Evolutionary conservation across 2,888 invertebrate species (phyloP).

Genomic region (Apamea sordens): DNA sequence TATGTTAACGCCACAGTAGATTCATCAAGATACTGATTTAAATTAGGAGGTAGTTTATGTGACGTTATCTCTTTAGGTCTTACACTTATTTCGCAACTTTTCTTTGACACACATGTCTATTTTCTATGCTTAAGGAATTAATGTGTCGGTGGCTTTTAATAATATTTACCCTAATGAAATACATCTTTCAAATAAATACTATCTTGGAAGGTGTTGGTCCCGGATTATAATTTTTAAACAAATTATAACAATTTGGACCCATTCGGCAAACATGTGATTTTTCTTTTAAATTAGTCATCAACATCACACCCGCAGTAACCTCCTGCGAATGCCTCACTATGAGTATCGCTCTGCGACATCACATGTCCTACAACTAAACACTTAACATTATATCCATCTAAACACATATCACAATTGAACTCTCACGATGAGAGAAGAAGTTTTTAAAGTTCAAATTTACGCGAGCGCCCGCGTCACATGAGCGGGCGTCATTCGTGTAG

Average conservation of each 20-base stretch:
- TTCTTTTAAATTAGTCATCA: conserved; percentile 81
- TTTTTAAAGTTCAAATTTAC: conserved; percentile 86
- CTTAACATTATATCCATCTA: conserved; percentile 86
- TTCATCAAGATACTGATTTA: conserved; percentile 85
- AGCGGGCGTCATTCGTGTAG: conserved; percentile 92
- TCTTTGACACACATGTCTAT: conserved; percentile 86
- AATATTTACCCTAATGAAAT: conserved; percentile 89
- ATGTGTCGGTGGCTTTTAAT: conserved; percentile 91
- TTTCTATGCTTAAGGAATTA: conserved; percentile 90
- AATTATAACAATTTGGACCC: conserved; percentile 90
- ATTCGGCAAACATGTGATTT: conserved; percentile 87
- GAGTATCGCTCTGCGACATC: conserved; percentile 89
- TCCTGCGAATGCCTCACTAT: conserved; percentile 83
- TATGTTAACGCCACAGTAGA: conserved; percentile 78
- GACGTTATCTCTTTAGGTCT: conserved; percentile 76
- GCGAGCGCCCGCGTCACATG: conserved; percentile 81
- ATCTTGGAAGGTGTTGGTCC: conserved; percentile 90
- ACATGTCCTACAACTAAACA: conserved; percentile 82
- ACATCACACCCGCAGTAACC: conserved; percentile 81
- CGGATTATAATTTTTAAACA: conserved; percentile 91
- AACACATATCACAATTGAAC: conserved; percentile 90
- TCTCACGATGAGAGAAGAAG: conserved; percentile 84
- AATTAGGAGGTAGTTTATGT: conserved; percentile 89
- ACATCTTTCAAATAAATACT: conserved; percentile 90
- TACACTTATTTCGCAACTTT: conserved; percentile 88